phyloP scores from a whole-genome alignment of 2,888 invertebrate genomes.

The Ectobius pallidus region DNA sequence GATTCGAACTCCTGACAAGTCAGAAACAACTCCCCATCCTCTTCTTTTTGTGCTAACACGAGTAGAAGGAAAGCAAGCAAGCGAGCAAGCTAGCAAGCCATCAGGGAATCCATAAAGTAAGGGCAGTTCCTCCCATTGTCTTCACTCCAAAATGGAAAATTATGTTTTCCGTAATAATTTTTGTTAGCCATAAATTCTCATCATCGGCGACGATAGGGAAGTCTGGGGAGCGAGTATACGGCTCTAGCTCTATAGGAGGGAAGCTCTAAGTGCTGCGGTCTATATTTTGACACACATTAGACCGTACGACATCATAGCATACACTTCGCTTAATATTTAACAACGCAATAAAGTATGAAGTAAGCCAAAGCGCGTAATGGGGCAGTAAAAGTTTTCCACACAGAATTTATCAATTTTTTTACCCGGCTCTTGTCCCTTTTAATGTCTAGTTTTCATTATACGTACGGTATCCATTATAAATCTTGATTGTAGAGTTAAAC shows the following conservation, averaged over 20 bases:
- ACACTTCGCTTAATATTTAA: constrained; percentile 39
- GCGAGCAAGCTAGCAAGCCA: constrained; percentile 8
- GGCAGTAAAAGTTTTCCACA: constrained; percentile 30
- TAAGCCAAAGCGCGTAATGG: constrained; percentile 27
- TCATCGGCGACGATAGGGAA: constrained; percentile 23
- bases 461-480: constrained; percentile 51
- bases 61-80: not conserved
- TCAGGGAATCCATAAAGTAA: constrained; percentile 27
- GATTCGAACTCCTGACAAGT: too few relatives aligned
- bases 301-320: constrained; percentile 26
- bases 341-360: constrained; percentile 32
- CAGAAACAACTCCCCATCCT: too few relatives aligned
- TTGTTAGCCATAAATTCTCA: constrained; percentile 36
- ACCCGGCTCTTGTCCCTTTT: constrained; percentile 49
- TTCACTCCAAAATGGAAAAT: constrained; percentile 27
- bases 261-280: constrained; percentile 24
- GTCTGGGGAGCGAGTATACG: not conserved
- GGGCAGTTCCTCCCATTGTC: constrained; percentile 28
- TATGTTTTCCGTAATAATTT: constrained; percentile 34
- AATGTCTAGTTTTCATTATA: constrained; percentile 56
- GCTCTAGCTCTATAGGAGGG: not conserved
- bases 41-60: too few relatives aligned
- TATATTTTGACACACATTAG: constrained; percentile 30
- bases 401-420: constrained; percentile 36
- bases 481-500: constrained; percentile 53